Evolutionary conservation across 2,797 vertebrate genomes (phyloP), one percentile per base, ranked within the genome.

Genomic region (Petrocephalus schoutedeni): DNA sequence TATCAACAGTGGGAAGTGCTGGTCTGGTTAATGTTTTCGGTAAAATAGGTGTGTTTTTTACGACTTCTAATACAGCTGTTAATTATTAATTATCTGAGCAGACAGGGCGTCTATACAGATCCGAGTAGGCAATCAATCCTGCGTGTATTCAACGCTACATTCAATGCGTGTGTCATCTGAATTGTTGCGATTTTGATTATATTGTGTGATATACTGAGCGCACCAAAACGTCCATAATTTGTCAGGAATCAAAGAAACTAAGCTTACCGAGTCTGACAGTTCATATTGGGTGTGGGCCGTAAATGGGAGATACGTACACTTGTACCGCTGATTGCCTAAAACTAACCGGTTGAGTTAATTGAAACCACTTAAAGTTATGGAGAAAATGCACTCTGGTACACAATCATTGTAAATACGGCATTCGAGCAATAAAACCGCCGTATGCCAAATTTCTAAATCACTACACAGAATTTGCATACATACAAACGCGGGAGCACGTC

Each of bases 81-180:
- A 90, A 89, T 90, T 89, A 91, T 92, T 91, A 91, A 91, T 90
- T 90, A 90, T 90, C 88, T 89, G 87, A 89, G 90, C 90, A 90
- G 90, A 87, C 91, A 90, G 32, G 89, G 89, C 88, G 87, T 89
- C 89, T 59, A 87, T 80, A 71, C 28, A 84, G 59, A 80, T 59
- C 23, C 56, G 87, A 89, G 87, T 28, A 88, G 56, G 56, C 87
- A 89, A 90, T 90, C 89, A 89, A 92, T 89, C 87, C 67, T 88
- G 82, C 21, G 61, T 87, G 86, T 90, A 59, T 89, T 67, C 82
- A 87, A 87, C 45, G 21, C 85, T 32, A 28, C 36, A 82, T 83
- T 89, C 86, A 90, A 88, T 88, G 89, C 61, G 61, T 21, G 87
- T 83, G 77, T 58, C 87, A 36, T 61, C 77, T 88, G 87, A 87